Evolutionary conservation across 2,888 invertebrate genomes (phyloP).

Genomic region (Melipona bicolor): DNA sequence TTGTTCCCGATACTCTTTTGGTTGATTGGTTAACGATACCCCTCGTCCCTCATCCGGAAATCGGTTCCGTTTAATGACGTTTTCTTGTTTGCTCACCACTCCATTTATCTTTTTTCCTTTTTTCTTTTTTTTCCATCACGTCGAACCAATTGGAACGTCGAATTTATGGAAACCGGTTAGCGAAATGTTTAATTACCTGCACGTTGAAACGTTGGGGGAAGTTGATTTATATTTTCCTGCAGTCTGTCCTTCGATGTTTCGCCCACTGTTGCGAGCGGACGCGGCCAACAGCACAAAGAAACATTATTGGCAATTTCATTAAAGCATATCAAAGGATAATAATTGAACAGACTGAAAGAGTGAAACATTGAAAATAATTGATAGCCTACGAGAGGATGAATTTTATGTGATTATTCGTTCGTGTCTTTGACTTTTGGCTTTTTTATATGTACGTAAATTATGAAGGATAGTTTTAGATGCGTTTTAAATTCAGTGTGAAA

Average conservation of each 20-base stretch:
- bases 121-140: slow-evolving; percentile 10
- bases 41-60: slow-evolving; percentile 37
- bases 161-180: slow-evolving; percentile 35
- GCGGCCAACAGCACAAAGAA: not conserved
- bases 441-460: too few relatives aligned
- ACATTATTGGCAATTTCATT: not conserved
- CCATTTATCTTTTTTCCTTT: not conserved
- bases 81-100: slow-evolving; percentile 33
- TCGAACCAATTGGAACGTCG: slow-evolving; percentile 25
- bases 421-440: not conserved
- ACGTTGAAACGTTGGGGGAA: not conserved
- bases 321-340: too few relatives aligned
- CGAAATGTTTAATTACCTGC: slow-evolving; percentile 39
- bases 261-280: not conserved
- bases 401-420: not conserved
- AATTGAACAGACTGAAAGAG: not conserved
- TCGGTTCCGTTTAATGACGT: slow-evolving; percentile 44
- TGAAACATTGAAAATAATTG: not conserved
- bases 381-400: not conserved
- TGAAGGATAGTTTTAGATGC: too few relatives aligned
- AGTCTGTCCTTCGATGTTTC: not conserved
- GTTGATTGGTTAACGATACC: slow-evolving; percentile 43
- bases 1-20: slow-evolving; percentile 34
- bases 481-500: too few relatives aligned
- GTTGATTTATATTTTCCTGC: slow-evolving; percentile 27